phyloP scores from a whole-genome alignment of 2,797 vertebrate species.

The Pitangus sulphuratus region DNA sequence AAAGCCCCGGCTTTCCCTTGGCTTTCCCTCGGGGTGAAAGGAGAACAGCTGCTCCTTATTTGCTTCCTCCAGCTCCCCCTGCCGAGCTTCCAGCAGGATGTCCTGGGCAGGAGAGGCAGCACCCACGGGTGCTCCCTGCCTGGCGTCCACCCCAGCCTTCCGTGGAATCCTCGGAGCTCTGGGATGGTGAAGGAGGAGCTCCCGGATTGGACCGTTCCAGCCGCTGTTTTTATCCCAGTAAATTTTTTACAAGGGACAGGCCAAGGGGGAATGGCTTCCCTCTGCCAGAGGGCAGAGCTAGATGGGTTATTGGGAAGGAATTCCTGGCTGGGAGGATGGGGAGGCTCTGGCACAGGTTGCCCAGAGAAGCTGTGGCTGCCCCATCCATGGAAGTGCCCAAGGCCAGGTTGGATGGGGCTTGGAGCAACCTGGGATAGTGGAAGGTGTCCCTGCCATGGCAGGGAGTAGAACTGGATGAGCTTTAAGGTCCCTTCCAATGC shows the following conservation, averaged over 20 bases:
- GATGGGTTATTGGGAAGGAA: not conserved
- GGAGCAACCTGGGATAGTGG: rapidly evolving
- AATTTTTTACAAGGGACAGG: not conserved
- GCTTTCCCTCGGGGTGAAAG: rapidly evolving
- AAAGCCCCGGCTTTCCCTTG: not conserved
- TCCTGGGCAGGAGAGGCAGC: not conserved
- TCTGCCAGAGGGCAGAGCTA: no score
- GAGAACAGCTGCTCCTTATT: not conserved
- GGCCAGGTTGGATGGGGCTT: rapidly evolving
- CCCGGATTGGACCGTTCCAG: not conserved
- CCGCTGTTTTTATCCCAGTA: not conserved
- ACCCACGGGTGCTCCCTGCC: not conserved
- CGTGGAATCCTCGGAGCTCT: rapidly evolving
- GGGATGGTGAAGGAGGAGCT: not conserved
- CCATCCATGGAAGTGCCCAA: not conserved
- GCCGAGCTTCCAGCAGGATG: rapidly evolving
- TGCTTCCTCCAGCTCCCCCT: not conserved
- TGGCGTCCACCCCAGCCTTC: not conserved
- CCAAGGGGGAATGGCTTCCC: rapidly evolving
- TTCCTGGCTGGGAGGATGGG: rapidly evolving
- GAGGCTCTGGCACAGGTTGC: not conserved
- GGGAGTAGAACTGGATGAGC: not conserved
- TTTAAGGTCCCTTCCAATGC: not conserved
- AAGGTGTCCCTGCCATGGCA: not conserved
- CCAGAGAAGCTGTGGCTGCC: not conserved